phyloP scores from a whole-genome alignment of 2,113 vertebrate species.

The Psephotus haematonotus region DNA sequence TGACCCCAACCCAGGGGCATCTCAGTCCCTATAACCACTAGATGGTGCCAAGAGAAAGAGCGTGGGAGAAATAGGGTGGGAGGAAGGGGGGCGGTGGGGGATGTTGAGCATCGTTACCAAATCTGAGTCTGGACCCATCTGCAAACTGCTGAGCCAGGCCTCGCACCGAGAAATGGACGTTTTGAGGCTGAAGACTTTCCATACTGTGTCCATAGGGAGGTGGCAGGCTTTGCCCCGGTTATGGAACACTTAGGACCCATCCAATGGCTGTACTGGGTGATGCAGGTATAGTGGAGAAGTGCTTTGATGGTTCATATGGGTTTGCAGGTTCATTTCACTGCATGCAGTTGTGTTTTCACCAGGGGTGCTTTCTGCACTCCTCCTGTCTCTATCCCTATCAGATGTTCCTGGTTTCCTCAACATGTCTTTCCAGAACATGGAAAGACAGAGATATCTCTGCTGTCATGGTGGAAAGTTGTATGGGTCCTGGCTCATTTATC shows the following conservation, averaged over 20 bases:
- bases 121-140: not conserved
- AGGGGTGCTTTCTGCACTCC: not conserved
- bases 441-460: not conserved
- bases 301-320: not conserved
- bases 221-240: rapidly evolving
- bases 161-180: rapidly evolving
- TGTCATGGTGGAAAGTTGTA: rapidly evolving
- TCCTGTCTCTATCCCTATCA: not conserved
- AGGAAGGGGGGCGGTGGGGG: not conserved
- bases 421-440: not conserved
- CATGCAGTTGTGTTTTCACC: too few species aligned
- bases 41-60: constrained; percentile 1
- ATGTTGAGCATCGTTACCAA: not conserved
- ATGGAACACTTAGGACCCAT: not conserved
- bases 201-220: not conserved
- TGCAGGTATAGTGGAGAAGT: not conserved
- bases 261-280: not conserved
- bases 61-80: not conserved
- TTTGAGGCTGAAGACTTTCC: not conserved
- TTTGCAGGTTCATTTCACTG: not conserved
- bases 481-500: not conserved
- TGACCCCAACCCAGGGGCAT: not conserved
- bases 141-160: not conserved
- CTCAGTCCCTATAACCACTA: not conserved
- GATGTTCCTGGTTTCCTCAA: not conserved